A percentile compares a stretch with the other conserved stretches of the same genome.
Evolutionary conservation across 2,888 invertebrate genomes (phyloP).

Genomic region (Steinernema hermaphroditum): DNA sequence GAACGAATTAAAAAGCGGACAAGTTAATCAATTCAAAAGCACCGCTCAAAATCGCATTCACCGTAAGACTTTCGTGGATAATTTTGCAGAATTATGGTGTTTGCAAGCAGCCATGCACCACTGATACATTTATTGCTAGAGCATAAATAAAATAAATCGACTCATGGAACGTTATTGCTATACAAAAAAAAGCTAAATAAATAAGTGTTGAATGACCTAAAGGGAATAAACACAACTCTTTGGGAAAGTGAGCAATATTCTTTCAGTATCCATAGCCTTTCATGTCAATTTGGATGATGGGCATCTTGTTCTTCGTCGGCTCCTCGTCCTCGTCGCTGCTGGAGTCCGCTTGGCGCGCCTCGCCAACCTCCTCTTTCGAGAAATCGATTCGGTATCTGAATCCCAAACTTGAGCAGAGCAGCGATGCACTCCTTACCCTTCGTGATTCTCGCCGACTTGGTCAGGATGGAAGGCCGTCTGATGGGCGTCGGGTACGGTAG

Average conservation of each 20-base stretch:
- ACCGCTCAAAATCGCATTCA: too few relatives aligned
- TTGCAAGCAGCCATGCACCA: too few relatives aligned
- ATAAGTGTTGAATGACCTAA: background rate
- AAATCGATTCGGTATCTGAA: conserved; percentile 62
- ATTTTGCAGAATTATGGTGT: too few relatives aligned
- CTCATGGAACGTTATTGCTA: background rate
- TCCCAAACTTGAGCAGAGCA: background rate
- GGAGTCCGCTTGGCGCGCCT: conserved; percentile 39
- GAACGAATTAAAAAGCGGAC: too few relatives aligned
- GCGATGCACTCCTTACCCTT: conserved; percentile 44
- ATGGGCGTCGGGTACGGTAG: conserved; percentile 48
- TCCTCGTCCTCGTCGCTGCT: conserved; percentile 55
- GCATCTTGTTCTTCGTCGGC: conserved; percentile 48
- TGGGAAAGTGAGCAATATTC: background rate
- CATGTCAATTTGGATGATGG: conserved; percentile 66
- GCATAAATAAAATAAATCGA: background rate
- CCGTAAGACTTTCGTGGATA: too few relatives aligned
- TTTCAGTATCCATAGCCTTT: conserved; percentile 63
- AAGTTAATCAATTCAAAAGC: too few relatives aligned
- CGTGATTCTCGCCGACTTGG: conserved; percentile 47
- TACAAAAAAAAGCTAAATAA: background rate
- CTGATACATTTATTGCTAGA: conserved; percentile 1
- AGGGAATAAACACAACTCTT: background rate
- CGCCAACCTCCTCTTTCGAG: conserved; percentile 32
- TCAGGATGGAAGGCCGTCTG: conserved; percentile 56